Base-by-base conservation (phyloP, 2,888 invertebrate species). In the Nomada ferruginata region DNA sequence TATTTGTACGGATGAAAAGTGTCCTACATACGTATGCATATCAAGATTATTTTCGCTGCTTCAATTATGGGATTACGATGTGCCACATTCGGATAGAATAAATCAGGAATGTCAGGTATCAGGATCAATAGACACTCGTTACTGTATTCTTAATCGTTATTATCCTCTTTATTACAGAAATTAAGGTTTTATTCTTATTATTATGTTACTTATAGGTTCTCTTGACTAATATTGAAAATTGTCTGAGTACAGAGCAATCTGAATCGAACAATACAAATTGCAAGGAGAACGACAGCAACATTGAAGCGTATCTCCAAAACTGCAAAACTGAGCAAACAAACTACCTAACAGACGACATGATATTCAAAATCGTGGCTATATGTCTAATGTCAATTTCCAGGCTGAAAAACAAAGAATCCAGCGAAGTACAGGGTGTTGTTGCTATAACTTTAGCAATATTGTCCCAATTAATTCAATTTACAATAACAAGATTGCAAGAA, bases 391-490 rank as follows among this genome's bases (percentile, higher is more conserved):
- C 97, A 79, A 95, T 98, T 85, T 95, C 96, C 44, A 97, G 97
- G 94, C 94, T 98, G 76, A 96, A 96, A 92, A 96, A 95, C 90
- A 95, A 95, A 68, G 96, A 97, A 91, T 97, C 97, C n/a, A 95
- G 95, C n/a, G 97, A 97, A 92, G 95, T 97, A 60, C 97, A 97
- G 88, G 96, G 97, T 36, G 95, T 97, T 72, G 96, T 97, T 91
- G 98, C 98, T 44, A 98, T 98, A 91, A 95, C 97, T 69, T 95
- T 98, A 66, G 97, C 98, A 36, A 95, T 98, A 85, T 96, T 97
- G 86, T 97, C 97, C 20, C 97, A 97, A 91, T 92, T 97, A 52
- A 94, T 96, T 85, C 96, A 95, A 83, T 91, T 92, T 76, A 89
- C 90, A 81, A 90, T 92, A 47, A 87, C 90, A 23, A 90, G 90